Evolutionary conservation across 2,888 invertebrate species (phyloP).

Genomic region (Diaphora mendica): DNA sequence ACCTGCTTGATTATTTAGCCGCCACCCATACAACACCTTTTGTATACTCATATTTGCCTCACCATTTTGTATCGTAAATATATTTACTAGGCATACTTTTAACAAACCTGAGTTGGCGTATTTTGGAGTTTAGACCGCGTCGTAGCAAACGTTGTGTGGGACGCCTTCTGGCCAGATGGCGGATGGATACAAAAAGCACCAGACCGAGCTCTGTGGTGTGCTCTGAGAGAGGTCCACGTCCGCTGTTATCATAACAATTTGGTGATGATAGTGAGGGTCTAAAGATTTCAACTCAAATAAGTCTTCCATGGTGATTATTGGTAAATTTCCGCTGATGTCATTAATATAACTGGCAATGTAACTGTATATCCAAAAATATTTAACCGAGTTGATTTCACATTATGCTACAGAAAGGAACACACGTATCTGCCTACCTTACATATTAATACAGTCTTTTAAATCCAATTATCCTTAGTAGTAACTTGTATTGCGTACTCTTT

Average conservation of each 20-base stretch:
- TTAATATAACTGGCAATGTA: background rate
- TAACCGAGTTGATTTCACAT: background rate
- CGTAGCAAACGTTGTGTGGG: no score
- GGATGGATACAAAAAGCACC: no score
- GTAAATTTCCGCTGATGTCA: background rate
- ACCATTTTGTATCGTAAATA: background rate
- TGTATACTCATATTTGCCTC: background rate
- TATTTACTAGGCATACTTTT: background rate
- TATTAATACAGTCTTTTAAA: background rate
- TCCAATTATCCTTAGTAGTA: background rate
- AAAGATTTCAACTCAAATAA: background rate
- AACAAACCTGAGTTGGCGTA: no score
- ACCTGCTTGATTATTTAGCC: constrained; percentile 5
- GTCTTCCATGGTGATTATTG: background rate
- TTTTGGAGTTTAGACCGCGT: no score
- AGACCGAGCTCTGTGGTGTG: no score
- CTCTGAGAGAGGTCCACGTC: no score
- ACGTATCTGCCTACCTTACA: background rate
- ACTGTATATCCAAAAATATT: background rate
- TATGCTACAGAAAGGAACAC: background rate
- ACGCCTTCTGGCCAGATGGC: no score
- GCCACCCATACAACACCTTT: background rate
- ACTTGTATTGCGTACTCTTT: background rate
- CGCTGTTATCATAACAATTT: background rate
- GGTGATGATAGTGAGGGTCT: background rate